Percentiles rank a stretch among this genome's conserved stretches.
Conservation (phyloP, 2,113 vertebrate species). For the Cynopterus brachyotis region DNA sequence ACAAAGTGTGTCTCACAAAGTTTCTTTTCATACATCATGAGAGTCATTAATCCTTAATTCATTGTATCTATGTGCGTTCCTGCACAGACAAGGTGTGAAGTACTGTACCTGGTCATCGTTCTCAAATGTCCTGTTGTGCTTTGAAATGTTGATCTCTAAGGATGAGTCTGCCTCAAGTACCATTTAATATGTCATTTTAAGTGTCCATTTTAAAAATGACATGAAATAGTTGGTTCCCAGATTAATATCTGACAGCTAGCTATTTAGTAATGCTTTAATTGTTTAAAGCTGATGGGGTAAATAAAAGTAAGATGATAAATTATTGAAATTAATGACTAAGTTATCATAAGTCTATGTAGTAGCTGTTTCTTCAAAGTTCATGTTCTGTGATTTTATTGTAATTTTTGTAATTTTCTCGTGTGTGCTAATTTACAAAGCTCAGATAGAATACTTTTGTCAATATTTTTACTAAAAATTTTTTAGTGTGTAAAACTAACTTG, state of each 20-base stretch:
- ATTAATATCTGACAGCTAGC: not conserved
- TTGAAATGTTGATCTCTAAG: not conserved
- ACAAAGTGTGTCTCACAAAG: not conserved
- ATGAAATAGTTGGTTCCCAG: not conserved
- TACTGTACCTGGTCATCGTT: not conserved
- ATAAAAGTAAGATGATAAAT: slow-evolving; percentile 14
- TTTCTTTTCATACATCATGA: not conserved
- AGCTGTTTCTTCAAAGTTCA: not conserved
- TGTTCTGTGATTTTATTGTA: not conserved
- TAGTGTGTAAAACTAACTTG: not conserved
- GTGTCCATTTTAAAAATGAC: not conserved
- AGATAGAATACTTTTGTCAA: not conserved
- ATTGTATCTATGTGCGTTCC: not conserved
- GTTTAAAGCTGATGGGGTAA: not conserved
- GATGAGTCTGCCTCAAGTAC: not conserved
- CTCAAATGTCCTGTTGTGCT: not conserved
- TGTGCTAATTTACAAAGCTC: not conserved
- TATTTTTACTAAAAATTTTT: not conserved
- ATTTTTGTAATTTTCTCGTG: not conserved
- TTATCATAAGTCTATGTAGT: not conserved
- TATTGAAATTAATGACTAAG: not conserved
- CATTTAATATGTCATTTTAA: not conserved
- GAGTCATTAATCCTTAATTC: not conserved
- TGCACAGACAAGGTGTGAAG: not conserved
- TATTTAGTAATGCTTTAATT: not conserved